These are phyloP conservation scores for Ptilonorhynchus violaceus DNA, from an alignment of 2,113 vertebrate genomes.

Conservation along the genomic window DNA sequence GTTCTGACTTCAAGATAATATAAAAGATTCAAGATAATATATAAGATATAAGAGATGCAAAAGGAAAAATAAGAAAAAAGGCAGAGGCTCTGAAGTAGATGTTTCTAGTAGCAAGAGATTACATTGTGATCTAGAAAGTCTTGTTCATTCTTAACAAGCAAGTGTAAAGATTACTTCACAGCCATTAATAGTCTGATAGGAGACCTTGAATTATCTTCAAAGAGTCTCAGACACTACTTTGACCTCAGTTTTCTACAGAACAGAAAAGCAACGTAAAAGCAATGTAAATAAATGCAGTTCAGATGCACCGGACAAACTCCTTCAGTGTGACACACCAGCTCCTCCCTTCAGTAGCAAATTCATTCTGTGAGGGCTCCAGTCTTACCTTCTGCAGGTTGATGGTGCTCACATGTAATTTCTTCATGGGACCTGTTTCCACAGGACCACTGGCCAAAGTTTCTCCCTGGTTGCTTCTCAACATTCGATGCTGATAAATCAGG, in stretches of 20 bases:
- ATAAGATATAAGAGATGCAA: background rate
- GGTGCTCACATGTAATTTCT: slow-evolving; percentile 97
- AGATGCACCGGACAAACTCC: background rate
- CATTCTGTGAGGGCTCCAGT: background rate
- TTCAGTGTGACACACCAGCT: background rate
- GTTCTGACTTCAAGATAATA: background rate
- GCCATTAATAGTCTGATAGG: background rate
- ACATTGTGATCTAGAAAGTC: background rate
- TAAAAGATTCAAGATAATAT: background rate
- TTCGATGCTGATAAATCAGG: slow-evolving; percentile 91
- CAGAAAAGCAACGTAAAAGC: background rate
- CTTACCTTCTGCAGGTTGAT: slow-evolving; percentile 95
- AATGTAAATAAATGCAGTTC: background rate
- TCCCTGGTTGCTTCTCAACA: slow-evolving; percentile 84
- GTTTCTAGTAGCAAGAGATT: background rate
- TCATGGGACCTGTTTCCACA: slow-evolving; percentile 95
- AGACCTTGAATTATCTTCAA: no score
- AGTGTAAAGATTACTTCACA: background rate
- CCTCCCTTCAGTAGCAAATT: background rate
- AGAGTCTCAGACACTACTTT: background rate
- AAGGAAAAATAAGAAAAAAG: background rate
- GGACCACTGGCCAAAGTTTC: slow-evolving; percentile 87
- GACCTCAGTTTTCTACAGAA: background rate
- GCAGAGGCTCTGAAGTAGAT: background rate
- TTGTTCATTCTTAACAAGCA: background rate